Evolutionary conservation across 2,888 invertebrate species (phyloP), one percentile per base, ranked within the genome.

Genomic region (Galerucella pusilla): DNA sequence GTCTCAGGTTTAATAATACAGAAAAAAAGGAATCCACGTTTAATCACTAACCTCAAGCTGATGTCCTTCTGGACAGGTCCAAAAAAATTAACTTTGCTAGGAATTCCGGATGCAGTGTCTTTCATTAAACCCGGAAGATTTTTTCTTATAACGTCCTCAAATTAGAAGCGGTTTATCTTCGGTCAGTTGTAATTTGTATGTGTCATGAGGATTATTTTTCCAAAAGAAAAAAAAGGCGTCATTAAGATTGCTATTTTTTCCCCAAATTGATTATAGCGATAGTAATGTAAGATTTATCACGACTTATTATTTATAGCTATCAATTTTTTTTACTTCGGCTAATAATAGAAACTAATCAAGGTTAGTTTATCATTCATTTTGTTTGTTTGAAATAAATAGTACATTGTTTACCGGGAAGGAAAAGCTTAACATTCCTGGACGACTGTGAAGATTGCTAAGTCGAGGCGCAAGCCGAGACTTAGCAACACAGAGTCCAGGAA

Each of bases 121-220:
- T 35, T 42, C 1, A 73, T 68, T 75, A 71, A 71, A 75, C 73
- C 73, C 72, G 49, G 64, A 49, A 61, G 63, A 76, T 71, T 74
- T 71, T 74, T 74, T 61, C 64, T 74, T 45, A 74, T 59, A 74
- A 60, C 66, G 68, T 74, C 49, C 64, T 52, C 71, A 74, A 73
- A 73, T 76, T 76, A 74, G 75, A 28, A 52, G 20, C 63, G 73
- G 76, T 74, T 76, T 73, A 71, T 76, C 76, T 67, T 72, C 73
- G n/a, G 64, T 54, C 28, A 60, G 42, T 54, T 16, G 66, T 70
- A 64, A 69, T 75, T 73, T 75, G 68, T 75, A 69, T 66, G 60
- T 59, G 73, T 73, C 75, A 52, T 46, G 14, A 46, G 64, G 73
- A 75, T 75, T 73, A 75, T 75, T 66, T 70, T 68, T 69, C 74